Base-by-base conservation (phyloP, 2,888 invertebrate species). In the Herminia tarsipennalis region DNA sequence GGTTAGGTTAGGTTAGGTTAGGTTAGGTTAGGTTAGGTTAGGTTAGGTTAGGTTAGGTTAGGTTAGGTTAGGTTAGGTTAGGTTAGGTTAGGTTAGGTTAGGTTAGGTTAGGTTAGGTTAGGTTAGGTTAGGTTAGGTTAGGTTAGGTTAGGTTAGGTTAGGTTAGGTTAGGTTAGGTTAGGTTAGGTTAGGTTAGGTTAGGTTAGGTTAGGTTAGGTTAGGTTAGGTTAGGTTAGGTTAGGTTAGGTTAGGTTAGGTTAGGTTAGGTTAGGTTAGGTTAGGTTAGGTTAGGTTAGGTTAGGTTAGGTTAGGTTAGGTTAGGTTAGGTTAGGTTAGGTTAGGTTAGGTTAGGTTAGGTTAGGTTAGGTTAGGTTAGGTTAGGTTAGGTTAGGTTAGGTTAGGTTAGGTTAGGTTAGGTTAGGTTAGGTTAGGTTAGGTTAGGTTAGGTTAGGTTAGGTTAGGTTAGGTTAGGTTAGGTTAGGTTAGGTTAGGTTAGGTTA, bases 191-290 rank as follows among this genome's bases (percentile, higher is more conserved):
- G 45, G 40, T 39, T 63, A 45, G 61, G 56, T 59, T 57, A 54
- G 54, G 59, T 56, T 57, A 56, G 59, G 56, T 56, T 56, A 60
- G 58, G 57, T 58, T 60, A 55, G 56, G 54, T 53, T 59, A 56
- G 55, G 53, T 48, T 51, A 50, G 52, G 51, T 53, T 53, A 41
- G 46, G 47, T 53, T 53, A 39, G 44, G 49, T 56, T 53, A 48
- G 44, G 52, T 53, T 56, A 54, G 51, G 50, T 50, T 50, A 50
- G 50, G 48, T 50, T 50, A 45, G 47, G 38, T 50, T 44, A 44
- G 42, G 48, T 48, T 42, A 48, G 42, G 42, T 48, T 48, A 48
- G 48, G 49, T 49, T 49, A 40, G 51, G 46, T 53, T 53, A 43
- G 44, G 53, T 47, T 47, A 53, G 51, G 45, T 51, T 51, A 51